Evolutionary conservation across 2,113 vertebrate species (phyloP).

Genomic region (Agapornis roseicollis): DNA sequence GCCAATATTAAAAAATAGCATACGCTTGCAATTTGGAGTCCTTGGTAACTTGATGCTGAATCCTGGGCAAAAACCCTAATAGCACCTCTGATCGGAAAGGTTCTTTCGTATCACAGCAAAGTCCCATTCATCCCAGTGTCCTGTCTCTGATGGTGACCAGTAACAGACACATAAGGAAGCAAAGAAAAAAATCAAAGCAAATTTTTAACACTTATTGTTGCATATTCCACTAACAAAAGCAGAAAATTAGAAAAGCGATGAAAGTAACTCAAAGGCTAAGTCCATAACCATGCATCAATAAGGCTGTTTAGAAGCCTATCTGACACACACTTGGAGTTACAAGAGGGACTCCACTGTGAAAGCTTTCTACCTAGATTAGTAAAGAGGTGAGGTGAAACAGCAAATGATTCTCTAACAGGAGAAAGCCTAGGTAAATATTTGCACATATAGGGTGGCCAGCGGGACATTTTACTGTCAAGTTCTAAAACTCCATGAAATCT

Average conservation of each 20-base stretch:
- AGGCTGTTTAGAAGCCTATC: background rate
- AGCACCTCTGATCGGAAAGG: background rate
- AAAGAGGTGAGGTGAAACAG: background rate
- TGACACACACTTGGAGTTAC: background rate
- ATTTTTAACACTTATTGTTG: fast-evolving
- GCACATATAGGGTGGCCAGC: background rate
- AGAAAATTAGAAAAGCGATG: background rate
- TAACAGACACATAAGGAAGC: background rate
- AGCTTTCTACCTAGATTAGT: background rate
- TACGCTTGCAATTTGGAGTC: background rate
- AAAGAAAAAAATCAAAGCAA: background rate
- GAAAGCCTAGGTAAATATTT: background rate
- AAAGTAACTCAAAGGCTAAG: background rate
- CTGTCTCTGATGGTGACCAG: background rate
- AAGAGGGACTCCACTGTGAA: background rate
- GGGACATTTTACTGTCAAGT: background rate
- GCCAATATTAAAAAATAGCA: background rate
- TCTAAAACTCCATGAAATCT: background rate
- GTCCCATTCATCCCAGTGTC: background rate
- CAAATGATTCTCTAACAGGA: background rate
- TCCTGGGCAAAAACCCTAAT: background rate
- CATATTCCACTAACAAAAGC: background rate
- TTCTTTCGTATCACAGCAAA: background rate
- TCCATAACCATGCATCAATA: background rate
- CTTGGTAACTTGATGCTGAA: background rate